Percentiles rank a stretch among this genome's conserved stretches.
phyloP scores from a whole-genome alignment of 1,140 invertebrate genomes.

The Triops longicaudatus region DNA sequence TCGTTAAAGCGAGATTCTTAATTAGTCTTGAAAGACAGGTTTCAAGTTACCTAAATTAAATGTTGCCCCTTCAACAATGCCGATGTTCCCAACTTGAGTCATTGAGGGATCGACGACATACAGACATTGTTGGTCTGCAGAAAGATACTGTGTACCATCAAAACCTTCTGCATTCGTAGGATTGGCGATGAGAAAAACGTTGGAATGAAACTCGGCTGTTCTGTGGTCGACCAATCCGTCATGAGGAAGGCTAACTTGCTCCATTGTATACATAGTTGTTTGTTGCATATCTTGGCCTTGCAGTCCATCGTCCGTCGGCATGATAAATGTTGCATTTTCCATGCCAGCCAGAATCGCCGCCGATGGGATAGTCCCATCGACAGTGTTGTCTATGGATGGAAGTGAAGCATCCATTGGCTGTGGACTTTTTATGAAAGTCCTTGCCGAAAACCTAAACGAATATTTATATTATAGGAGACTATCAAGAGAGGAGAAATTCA shows the following conservation, averaged over 20 bases:
- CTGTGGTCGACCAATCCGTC: not conserved
- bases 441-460: not conserved
- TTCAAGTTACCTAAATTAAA: not conserved
- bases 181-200: not conserved
- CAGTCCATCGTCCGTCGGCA: not conserved
- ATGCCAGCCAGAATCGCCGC: not conserved
- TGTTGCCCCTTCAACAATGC: not conserved
- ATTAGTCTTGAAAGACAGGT: too few species aligned
- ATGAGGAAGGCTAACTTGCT: not conserved
- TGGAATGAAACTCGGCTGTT: not conserved
- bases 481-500: not conserved
- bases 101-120: not conserved
- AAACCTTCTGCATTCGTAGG: not conserved
- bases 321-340: not conserved
- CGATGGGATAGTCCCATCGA: not conserved
- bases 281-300: constrained; percentile 2
- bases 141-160: not conserved
- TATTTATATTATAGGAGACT: not conserved
- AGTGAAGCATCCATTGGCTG: not conserved
- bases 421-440: not conserved
- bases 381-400: constrained; percentile 11
- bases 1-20: too few species aligned
- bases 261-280: constrained; percentile 1
- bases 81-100: not conserved
- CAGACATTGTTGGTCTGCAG: not conserved